A percentile compares a stretch with the other conserved stretches of the same genome.
Evolutionary conservation across 2,888 invertebrate genomes (phyloP).

Genomic region (Embidobia sp.): DNA sequence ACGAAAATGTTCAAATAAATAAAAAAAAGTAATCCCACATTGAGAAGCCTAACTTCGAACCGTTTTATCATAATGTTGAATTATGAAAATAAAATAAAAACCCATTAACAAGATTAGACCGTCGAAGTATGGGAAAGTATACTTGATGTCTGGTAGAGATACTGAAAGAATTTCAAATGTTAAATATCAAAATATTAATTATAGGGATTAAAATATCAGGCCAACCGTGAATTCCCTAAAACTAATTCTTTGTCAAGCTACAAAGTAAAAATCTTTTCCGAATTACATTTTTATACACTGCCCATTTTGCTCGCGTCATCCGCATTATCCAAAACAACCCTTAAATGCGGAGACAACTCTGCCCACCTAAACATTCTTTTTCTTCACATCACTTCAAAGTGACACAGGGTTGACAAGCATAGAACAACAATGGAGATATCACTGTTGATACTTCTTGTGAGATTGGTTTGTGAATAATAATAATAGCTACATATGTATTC

Average conservation of each 20-base stretch:
- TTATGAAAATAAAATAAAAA: neutral
- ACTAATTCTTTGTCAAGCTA: conserved; percentile 9
- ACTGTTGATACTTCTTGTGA: too few relatives aligned
- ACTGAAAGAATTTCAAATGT: conserved; percentile 18
- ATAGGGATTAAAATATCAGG: conserved; percentile 18
- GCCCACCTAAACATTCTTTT: conserved; percentile 1
- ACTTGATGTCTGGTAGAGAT: conserved; percentile 25
- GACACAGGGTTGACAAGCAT: conserved; percentile 11
- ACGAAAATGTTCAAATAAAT: too few relatives aligned
- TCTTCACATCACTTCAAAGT: conserved; percentile 4
- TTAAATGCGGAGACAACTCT: conserved; percentile 9
- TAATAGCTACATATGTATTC: too few relatives aligned
- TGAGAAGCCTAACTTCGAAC: too few relatives aligned
- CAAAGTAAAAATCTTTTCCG: conserved; percentile 1
- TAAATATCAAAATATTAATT: conserved; percentile 25
- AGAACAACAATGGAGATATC: conserved; percentile 26
- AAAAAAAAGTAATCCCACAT: too few relatives aligned
- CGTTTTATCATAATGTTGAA: too few relatives aligned
- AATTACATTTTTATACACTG: neutral
- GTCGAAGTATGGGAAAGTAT: conserved; percentile 24
- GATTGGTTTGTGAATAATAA: too few relatives aligned
- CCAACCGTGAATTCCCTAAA: conserved; percentile 5
- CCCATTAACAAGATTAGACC: too few relatives aligned
- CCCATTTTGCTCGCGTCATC: neutral
- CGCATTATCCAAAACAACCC: conserved; percentile 33